phyloP scores from a whole-genome alignment of 1,140 invertebrate species.

The Trinorchestia longiramus region DNA sequence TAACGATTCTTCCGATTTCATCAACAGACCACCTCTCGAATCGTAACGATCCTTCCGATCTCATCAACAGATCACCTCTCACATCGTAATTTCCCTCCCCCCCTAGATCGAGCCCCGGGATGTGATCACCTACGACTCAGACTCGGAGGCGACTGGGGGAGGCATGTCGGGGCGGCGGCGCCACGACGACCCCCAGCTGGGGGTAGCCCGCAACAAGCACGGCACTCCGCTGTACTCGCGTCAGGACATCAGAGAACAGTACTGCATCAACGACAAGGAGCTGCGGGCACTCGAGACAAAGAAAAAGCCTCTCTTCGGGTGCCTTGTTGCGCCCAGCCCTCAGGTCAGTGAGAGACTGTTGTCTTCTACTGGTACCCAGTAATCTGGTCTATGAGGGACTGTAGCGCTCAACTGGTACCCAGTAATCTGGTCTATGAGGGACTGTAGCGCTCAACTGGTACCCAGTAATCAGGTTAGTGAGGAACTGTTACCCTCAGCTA shows the following conservation, averaged over 20 bases:
- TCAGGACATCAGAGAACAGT: constrained; percentile 89
- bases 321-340: constrained; percentile 61
- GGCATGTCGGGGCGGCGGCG: constrained; percentile 58
- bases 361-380: too few relatives aligned
- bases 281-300: constrained; percentile 82
- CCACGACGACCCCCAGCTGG: constrained; percentile 56
- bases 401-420: too few relatives aligned
- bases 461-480: too few relatives aligned
- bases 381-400: background rate
- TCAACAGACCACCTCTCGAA: too few relatives aligned
- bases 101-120: constrained; percentile 39
- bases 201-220: constrained; percentile 68
- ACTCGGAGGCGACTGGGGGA: constrained; percentile 63
- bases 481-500: too few relatives aligned
- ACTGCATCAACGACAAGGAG: constrained; percentile 92
- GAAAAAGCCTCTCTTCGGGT: constrained; percentile 65
- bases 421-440: too few relatives aligned
- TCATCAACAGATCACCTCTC: background rate
- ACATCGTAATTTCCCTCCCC: background rate
- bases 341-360: constrained; percentile 63
- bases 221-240: constrained; percentile 83
- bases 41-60: background rate
- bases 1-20: too few relatives aligned
- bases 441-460: too few relatives aligned
- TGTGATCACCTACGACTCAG: constrained; percentile 67